A percentile compares a stretch with the other conserved stretches of the same genome.
Conservation (phyloP, 2,113 vertebrate genomes). For the Chinchilla lanigera region DNA sequence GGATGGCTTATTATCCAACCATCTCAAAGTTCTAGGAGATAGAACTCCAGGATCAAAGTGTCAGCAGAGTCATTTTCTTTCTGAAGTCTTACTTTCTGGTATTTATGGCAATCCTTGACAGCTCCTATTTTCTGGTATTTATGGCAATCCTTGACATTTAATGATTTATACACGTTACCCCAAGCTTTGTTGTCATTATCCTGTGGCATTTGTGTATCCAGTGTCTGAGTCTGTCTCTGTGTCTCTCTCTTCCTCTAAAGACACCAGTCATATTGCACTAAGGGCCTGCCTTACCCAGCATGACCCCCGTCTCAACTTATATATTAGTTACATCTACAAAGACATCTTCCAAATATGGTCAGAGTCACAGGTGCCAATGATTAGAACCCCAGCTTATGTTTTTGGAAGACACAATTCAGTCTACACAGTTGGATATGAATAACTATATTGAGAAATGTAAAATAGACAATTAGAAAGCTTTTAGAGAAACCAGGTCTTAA, state of each 20-base stretch:
- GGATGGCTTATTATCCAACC: no score
- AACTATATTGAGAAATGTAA: not conserved
- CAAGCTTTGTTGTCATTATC: not conserved
- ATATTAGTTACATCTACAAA: not conserved
- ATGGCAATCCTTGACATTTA: not conserved
- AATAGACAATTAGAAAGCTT: not conserved
- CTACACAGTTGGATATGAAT: not conserved
- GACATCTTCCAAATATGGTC: not conserved
- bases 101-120: not conserved
- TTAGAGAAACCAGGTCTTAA: not conserved
- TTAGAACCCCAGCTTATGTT: not conserved
- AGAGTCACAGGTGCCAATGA: not conserved
- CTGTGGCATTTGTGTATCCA: rapidly evolving
- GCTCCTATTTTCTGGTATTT: not conserved
- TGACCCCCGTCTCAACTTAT: not conserved
- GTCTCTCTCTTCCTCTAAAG: not conserved
- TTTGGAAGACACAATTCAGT: not conserved
- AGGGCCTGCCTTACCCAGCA: not conserved
- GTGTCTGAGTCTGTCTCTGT: not conserved
- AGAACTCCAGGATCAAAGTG: not conserved
- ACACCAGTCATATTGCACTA: not conserved
- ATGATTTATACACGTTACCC: no score
- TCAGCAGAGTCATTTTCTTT: rapidly evolving
- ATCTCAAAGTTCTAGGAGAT: not conserved
- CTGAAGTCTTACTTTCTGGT: not conserved